Conservation (phyloP, 2,113 vertebrate genomes). For the Chlorodrepanis virens region DNA sequence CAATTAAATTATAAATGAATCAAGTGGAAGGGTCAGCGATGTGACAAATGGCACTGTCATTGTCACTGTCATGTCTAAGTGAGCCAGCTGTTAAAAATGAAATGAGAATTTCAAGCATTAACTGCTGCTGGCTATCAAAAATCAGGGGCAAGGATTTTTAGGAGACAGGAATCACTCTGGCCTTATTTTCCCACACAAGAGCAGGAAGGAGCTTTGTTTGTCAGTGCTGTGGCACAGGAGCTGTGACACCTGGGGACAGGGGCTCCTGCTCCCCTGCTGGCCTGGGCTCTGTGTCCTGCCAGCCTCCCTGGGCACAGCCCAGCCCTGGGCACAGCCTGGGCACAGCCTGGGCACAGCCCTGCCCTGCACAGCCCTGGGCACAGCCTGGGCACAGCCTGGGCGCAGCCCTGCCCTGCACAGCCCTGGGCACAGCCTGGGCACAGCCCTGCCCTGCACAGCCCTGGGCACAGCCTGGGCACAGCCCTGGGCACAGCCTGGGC, state of each 20-base stretch:
- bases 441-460: no score
- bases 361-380: no score
- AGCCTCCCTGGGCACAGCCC: accelerated
- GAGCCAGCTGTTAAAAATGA: background rate
- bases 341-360: no score
- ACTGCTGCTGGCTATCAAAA: background rate
- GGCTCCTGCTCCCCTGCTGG: no score
- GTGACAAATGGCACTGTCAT: background rate
- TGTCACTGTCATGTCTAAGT: background rate
- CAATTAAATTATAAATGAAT: slow-evolving; percentile 27
- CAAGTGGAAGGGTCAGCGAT: background rate
- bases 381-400: no score
- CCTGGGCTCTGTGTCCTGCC: accelerated
- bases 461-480: no score
- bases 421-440: no score
- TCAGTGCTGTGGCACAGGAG: accelerated
- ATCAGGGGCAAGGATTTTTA: background rate
- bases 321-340: background rate
- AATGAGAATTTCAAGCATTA: background rate
- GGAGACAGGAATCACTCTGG: accelerated
- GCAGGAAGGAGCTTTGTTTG: background rate
- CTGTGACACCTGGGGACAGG: background rate
- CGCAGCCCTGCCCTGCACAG: no score
- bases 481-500: no score
- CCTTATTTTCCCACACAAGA: accelerated